Percentiles rank a stretch among this genome's conserved stretches.
These are phyloP conservation scores for Variabilichromis moorii DNA, from an alignment of 2,113 vertebrate species.

Conservation along the genomic window DNA sequence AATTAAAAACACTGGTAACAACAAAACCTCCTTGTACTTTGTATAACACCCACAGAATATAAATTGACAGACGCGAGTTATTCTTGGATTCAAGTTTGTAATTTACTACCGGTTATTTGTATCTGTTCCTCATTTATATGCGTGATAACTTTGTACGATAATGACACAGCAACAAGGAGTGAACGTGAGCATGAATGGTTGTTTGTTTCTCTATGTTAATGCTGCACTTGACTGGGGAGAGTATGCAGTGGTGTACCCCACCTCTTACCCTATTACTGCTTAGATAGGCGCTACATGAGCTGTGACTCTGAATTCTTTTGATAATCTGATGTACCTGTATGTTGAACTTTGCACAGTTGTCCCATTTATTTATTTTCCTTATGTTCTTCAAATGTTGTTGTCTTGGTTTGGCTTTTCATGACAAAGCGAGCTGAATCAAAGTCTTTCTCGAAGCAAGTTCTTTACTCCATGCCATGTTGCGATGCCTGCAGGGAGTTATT, in stretches of 20 bases:
- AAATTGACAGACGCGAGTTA: background rate
- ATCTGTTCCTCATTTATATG: background rate
- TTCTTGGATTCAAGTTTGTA: background rate
- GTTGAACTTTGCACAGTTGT: background rate
- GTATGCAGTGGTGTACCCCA: background rate
- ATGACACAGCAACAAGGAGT: background rate
- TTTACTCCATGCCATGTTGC: background rate
- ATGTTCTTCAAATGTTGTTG: background rate
- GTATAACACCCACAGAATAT: background rate
- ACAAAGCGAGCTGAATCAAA: background rate
- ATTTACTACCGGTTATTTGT: background rate
- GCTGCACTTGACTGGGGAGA: background rate
- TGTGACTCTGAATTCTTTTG: background rate
- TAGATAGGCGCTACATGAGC: background rate
- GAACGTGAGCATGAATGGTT: background rate
- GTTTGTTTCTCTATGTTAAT: background rate
- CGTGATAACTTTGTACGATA: background rate
- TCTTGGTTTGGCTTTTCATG: background rate
- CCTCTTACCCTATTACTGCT: background rate
- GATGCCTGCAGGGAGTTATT: background rate
- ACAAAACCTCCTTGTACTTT: background rate
- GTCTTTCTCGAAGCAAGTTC: background rate
- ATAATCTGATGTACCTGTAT: background rate
- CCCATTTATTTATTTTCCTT: background rate
- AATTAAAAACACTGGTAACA: background rate